Evolutionary conservation across 30 jellyfish, hydroid and myxozoan genomes (phyloP), one percentile per base, ranked within the genome.

Genomic region (Sanderia malayensis): DNA sequence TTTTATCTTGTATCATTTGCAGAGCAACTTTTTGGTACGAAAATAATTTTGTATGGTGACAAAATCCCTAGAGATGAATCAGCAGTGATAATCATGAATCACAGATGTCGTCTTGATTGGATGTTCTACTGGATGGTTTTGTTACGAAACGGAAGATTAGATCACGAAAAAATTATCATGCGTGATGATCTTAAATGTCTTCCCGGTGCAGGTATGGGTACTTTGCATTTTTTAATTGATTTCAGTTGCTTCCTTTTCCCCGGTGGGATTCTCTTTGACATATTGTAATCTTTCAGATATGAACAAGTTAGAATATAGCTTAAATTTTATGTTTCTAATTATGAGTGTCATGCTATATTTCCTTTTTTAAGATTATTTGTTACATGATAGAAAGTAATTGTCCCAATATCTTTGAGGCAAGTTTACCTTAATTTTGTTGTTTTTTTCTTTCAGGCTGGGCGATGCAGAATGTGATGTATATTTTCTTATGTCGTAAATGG

Each of bases 21-120:
- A 89, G 97, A 89, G 73, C 69, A 81, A 26, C 32, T 89, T 18
- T 72, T 53, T 89, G 97, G 97, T 31, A 70, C 94, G 30, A 89
- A 82, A 60, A 37, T 89, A 4, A 44, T 82, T 11, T 81, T 89
- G 0, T 47, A 74, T 64, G 97, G 97, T 13, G 95, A 82, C 71
- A 75, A 74, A 32, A 70, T 89, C 18, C 83, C 87, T 17, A 58
- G 55, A n/a, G 86, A 71, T 20, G 95, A 89, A 20, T 9, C 89
- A n/a, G 64, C 94, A 1, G 45, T 89, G 46, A 89, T 89, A 18
- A 83, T 89, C 23, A 81, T 89, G 97, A 89, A 89, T 41, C 97
- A 89, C 31, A 32, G 97, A 24, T 89, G 97, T 37, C 88, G 97
- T 8, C 73, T 89, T 4, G 97, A 89, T 49, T 89, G 97, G 97